Evolutionary conservation across 2,797 vertebrate species (phyloP), one percentile per base, ranked within the genome.

Genomic region (Rhabdophis nuchalis): DNA sequence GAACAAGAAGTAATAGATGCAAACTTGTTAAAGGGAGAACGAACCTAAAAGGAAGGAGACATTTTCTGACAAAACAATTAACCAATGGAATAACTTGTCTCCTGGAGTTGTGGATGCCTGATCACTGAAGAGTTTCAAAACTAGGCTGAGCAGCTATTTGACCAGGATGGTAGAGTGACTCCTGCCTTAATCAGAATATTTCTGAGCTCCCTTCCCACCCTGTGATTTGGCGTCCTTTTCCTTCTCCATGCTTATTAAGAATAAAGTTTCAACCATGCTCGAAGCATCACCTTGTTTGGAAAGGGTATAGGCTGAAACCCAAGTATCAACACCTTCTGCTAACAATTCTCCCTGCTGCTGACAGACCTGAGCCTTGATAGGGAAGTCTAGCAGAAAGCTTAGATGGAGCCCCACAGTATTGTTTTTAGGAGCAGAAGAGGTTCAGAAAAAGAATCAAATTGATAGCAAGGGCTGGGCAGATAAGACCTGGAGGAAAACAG

Each of bases 391-490:
- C 87, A 92, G 72, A 18, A 9, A 13, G 53, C 41, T 46, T 2
- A 50, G 68, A 68, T 1, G 23, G 50, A 56, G 0, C 50, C 87
- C 14, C 4, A 27, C 11, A n/a, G 6, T 1, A 32, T 86, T 36
- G 18, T 46, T 25, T 53, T 60, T 23, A 61, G 46, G 68, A 68
- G 87, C 18, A 50, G 61, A 50, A 93, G 86, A 12, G 7, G 64
- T 86, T 96, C 95, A 96, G 0, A 93, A 93, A 23, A 90, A 87
- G 61, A 85, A 0, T 0, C 3, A 91, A 32, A 50, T 14, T 64
- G 86, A 1, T 82, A 96, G 61, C 64, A 95, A 13, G 16, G 14
- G 68, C 10, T 54, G 96, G 93, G 61, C 90, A 93, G 89, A 92
- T 90, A 60, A 88, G 92, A 20, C 13, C 20, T 0, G 16, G 54